Evolutionary conservation across 2,888 invertebrate species (phyloP).

Genomic region (Hemicrepidius hirtus): DNA sequence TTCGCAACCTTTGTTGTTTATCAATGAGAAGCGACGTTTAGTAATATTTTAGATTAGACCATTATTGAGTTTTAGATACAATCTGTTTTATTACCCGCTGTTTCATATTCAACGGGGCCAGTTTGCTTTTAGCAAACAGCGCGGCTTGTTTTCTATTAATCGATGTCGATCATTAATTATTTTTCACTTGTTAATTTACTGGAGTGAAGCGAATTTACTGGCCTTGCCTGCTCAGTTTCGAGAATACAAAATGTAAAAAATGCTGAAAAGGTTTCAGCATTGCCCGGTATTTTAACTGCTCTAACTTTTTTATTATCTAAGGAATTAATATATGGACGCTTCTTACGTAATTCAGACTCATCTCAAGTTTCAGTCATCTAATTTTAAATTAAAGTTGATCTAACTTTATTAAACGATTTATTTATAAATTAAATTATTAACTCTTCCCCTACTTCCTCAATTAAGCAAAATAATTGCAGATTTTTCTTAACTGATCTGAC

Average conservation of each 20-base stretch:
- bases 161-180: constrained; percentile 25
- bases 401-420: too few species aligned
- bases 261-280: background rate
- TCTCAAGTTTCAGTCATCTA: too few species aligned
- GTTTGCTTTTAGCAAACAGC: constrained; percentile 16
- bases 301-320: too few species aligned
- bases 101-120: background rate
- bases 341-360: too few species aligned
- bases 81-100: constrained; percentile 5
- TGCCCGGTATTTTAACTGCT: too few species aligned
- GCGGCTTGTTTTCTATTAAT: constrained; percentile 16
- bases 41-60: background rate
- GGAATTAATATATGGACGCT: too few species aligned
- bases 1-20: background rate
- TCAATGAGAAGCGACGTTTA: background rate
- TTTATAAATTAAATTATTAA: too few species aligned
- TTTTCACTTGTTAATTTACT: constrained; percentile 6
- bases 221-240: background rate
- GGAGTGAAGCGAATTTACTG: background rate
- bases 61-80: background rate
- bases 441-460: too few species aligned
- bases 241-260: background rate
- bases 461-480: too few species aligned
- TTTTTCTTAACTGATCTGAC: too few species aligned
- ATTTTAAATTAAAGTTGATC: too few species aligned